Evolutionary conservation across 2,113 vertebrate species (phyloP).

Genomic region (Cettia cetti): DNA sequence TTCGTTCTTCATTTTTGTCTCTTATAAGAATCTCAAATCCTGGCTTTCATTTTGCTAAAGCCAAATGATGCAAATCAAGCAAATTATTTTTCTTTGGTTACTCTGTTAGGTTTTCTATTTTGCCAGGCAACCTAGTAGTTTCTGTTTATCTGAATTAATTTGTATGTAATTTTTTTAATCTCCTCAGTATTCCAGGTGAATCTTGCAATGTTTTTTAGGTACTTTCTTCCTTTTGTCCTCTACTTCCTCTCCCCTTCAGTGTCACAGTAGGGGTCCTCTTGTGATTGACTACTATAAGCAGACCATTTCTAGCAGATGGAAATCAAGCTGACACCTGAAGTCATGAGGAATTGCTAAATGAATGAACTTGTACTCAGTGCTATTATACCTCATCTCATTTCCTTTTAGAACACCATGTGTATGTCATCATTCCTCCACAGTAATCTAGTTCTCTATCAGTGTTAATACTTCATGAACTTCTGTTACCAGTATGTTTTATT

Average conservation of each 20-base stretch:
- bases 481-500: background rate
- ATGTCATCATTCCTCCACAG: background rate
- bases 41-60: background rate
- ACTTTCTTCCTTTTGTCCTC: background rate
- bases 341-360: background rate
- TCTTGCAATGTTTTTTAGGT: background rate
- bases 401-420: background rate
- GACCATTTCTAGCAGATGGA: background rate
- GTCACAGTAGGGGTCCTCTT: background rate
- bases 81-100: background rate
- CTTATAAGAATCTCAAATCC: background rate
- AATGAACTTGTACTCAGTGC: background rate
- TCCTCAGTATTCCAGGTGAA: background rate
- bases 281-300: background rate
- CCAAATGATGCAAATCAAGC: background rate
- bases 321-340: background rate
- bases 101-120: background rate
- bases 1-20: background rate
- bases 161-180: background rate
- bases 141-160: background rate
- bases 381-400: background rate
- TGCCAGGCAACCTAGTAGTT: background rate
- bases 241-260: background rate
- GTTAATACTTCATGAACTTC: background rate
- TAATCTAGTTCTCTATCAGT: background rate